Evolutionary conservation across 2,888 invertebrate genomes (phyloP).

Genomic region (Ernsta delagoae): DNA sequence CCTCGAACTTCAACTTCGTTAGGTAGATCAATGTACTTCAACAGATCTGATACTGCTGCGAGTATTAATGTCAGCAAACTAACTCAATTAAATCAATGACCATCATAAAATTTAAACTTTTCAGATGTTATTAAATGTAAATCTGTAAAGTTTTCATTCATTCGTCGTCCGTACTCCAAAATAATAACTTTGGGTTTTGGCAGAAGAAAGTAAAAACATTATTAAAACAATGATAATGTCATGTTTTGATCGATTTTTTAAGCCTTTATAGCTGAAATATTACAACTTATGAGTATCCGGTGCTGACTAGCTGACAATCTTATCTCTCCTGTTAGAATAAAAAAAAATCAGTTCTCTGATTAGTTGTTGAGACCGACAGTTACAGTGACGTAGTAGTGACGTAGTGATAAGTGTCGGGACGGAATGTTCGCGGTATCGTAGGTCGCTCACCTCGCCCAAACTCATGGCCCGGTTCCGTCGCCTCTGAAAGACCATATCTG

Average conservation of each 20-base stretch:
- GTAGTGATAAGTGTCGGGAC: conserved; percentile 64
- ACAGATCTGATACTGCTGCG: conserved; percentile 2
- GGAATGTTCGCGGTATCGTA: conserved; percentile 65
- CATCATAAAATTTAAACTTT: conserved; percentile 2
- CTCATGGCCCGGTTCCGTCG: conserved; percentile 70
- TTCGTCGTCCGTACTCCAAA: background rate
- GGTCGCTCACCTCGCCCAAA: conserved; percentile 76
- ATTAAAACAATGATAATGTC: no score
- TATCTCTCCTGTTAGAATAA: conserved; percentile 14
- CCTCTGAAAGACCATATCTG: conserved; percentile 62
- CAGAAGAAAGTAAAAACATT: no score
- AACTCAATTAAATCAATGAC: conserved; percentile 10
- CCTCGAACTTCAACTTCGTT: conserved; percentile 32
- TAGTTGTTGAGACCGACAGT: conserved; percentile 51
- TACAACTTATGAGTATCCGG: no score
- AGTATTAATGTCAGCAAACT: conserved; percentile 18
- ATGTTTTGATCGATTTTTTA: no score
- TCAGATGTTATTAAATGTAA: background rate
- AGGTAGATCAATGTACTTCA: conserved; percentile 14
- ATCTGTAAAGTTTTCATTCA: background rate
- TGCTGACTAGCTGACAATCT: background rate
- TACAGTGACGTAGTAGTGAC: conserved; percentile 46
- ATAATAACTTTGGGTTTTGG: no score
- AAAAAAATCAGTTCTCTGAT: conserved; percentile 61
- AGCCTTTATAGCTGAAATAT: no score